A percentile compares a stretch with the other conserved stretches of the same genome.
These are phyloP conservation scores for Dufourea novaeangliae DNA, from an alignment of 1,140 invertebrate genomes.

Conservation along the genomic window DNA sequence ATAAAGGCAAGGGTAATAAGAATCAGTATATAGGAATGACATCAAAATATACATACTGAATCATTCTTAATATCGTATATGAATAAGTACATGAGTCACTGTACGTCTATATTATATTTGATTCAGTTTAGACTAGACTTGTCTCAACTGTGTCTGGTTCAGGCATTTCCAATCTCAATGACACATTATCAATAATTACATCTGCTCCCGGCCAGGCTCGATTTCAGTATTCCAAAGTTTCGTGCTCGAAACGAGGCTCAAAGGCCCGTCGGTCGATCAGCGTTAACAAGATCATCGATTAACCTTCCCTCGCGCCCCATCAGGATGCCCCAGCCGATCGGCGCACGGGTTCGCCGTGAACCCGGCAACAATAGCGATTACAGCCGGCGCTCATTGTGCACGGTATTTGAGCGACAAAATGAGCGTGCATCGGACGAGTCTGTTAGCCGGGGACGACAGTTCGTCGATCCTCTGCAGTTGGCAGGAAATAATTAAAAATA, in stretches of 20 bases:
- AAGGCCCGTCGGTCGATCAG: not conserved
- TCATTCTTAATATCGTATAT: no score
- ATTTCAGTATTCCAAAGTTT: not conserved
- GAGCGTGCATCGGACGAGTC: conserved; percentile 49
- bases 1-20: no score
- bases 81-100: no score
- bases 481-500: conserved; percentile 67
- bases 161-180: no score
- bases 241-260: not conserved
- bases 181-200: no score
- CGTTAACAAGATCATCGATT: conserved; percentile 35
- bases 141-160: no score
- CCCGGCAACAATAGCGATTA: conserved; percentile 45
- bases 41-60: no score
- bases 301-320: not conserved
- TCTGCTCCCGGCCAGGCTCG: no score
- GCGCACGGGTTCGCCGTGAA: conserved; percentile 10
- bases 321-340: not conserved
- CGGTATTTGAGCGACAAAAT: conserved; percentile 53
- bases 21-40: no score
- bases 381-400: conserved; percentile 33
- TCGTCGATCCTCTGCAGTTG: conserved; percentile 55
- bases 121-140: no score
- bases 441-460: conserved; percentile 45
- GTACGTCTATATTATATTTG: no score